These are phyloP conservation scores for Luffia ferchaultella DNA, from an alignment of 2,888 invertebrate species.

Conservation along the genomic window DNA sequence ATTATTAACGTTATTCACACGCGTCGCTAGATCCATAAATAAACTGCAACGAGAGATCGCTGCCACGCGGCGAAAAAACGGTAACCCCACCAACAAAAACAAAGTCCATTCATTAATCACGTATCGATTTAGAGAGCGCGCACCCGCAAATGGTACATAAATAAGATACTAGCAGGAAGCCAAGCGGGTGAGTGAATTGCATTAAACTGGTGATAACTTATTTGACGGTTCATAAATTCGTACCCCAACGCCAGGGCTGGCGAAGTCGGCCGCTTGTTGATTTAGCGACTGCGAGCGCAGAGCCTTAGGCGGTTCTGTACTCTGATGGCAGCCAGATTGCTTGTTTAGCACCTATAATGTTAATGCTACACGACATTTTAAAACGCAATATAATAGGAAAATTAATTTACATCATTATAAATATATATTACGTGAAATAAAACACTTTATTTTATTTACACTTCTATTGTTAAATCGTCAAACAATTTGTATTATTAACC, in stretches of 20 bases:
- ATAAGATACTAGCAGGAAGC: constrained; percentile 37
- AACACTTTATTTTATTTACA: too few relatives aligned
- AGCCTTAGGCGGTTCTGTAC: too few relatives aligned
- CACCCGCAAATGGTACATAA: constrained; percentile 48
- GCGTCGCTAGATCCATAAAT: constrained; percentile 60
- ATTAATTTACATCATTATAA: too few relatives aligned
- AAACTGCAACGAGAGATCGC: constrained; percentile 40
- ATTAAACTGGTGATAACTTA: constrained; percentile 63
- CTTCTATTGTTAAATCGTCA: too few relatives aligned
- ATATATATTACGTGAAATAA: too few relatives aligned
- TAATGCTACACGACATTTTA: too few relatives aligned
- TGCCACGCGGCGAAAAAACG: constrained; percentile 12
- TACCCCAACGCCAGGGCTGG: constrained; percentile 40
- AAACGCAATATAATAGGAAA: too few relatives aligned
- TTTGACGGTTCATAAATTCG: constrained; percentile 61
- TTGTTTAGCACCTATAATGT: too few relatives aligned
- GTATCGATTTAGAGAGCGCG: constrained; percentile 7
- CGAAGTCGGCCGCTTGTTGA: constrained; percentile 31
- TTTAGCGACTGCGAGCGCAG: constrained; percentile 19
- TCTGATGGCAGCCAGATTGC: too few relatives aligned
- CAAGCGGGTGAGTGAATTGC: constrained; percentile 27
- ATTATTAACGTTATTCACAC: constrained; percentile 64
- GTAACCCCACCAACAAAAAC: not conserved
- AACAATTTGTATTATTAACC: too few relatives aligned
- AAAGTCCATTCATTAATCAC: constrained; percentile 8